Evolutionary conservation across 2,888 invertebrate genomes (phyloP).

Genomic region (Hybos culiciformis): DNA sequence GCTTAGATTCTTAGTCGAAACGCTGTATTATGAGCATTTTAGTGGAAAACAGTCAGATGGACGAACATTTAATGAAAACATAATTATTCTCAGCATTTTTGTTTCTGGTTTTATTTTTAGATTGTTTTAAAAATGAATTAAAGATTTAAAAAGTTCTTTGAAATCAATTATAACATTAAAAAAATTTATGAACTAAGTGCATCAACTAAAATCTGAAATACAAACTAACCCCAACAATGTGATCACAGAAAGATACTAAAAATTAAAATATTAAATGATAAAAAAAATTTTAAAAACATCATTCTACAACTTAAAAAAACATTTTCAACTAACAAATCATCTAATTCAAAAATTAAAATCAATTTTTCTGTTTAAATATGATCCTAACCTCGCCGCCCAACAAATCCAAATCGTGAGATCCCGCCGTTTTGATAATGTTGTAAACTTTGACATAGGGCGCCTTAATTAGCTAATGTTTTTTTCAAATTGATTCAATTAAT

Average conservation of each 20-base stretch:
- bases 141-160: too few species aligned
- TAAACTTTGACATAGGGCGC: conserved; percentile 93
- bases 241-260: background rate
- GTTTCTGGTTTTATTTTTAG: too few species aligned
- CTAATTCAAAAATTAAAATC: conserved; percentile 9
- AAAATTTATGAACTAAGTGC: too few species aligned
- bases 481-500: too few species aligned
- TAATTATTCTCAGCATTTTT: too few species aligned
- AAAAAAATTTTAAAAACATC: background rate
- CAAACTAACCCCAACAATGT: background rate
- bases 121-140: too few species aligned
- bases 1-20: too few species aligned
- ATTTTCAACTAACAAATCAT: background rate
- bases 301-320: background rate
- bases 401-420: conserved; percentile 54
- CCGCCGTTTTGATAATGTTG: conserved; percentile 87
- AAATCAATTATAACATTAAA: too few species aligned
- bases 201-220: background rate
- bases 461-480: conserved; percentile 67
- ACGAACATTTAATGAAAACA: too few species aligned
- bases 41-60: too few species aligned
- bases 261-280: background rate
- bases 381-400: conserved; percentile 40
- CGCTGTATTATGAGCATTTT: too few species aligned
- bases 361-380: conserved; percentile 17